These are phyloP conservation scores for Blennius ocellaris DNA, from an alignment of 2,113 vertebrate species.

Conservation along the genomic window DNA sequence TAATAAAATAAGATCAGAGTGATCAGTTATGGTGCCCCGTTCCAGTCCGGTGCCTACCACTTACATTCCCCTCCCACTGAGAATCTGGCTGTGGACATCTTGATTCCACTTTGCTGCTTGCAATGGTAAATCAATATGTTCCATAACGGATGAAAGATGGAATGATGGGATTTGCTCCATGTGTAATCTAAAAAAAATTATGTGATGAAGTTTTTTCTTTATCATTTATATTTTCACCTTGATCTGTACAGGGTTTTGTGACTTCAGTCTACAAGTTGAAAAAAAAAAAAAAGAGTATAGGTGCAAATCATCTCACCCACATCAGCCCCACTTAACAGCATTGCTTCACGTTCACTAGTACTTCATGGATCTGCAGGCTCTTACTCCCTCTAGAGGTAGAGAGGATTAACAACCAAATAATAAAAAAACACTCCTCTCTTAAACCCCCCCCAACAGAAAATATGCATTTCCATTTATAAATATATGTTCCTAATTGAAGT, in stretches of 20 bases:
- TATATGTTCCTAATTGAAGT: too few species aligned
- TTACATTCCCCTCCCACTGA: constrained; percentile 48
- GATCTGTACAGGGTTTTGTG: constrained; percentile 19
- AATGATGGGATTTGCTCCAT: constrained; percentile 12
- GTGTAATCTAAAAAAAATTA: constrained; percentile 24
- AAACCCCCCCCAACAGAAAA: too few species aligned
- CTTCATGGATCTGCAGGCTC: constrained; percentile 46
- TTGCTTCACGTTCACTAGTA: constrained; percentile 30
- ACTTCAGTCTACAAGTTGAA: constrained; percentile 1
- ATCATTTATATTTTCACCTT: constrained; percentile 1
- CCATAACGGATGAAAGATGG: constrained; percentile 34
- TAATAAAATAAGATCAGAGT: constrained; percentile 63
- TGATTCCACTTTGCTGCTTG: constrained; percentile 49
- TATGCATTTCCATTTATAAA: too few species aligned
- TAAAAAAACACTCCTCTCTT: too few species aligned
- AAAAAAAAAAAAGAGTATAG: background rate
- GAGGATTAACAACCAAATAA: constrained; percentile 8
- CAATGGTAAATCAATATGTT: constrained; percentile 62
- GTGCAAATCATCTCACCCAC: background rate
- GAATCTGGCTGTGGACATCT: constrained; percentile 41
- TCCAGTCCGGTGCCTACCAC: constrained; percentile 15
- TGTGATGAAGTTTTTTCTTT: background rate
- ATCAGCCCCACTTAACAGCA: constrained; percentile 1
- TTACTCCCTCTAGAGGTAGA: constrained; percentile 73
- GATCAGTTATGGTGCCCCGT: constrained; percentile 49